phyloP scores from a whole-genome alignment of 1,140 invertebrate genomes.

The Zaprionus camerounensis region DNA sequence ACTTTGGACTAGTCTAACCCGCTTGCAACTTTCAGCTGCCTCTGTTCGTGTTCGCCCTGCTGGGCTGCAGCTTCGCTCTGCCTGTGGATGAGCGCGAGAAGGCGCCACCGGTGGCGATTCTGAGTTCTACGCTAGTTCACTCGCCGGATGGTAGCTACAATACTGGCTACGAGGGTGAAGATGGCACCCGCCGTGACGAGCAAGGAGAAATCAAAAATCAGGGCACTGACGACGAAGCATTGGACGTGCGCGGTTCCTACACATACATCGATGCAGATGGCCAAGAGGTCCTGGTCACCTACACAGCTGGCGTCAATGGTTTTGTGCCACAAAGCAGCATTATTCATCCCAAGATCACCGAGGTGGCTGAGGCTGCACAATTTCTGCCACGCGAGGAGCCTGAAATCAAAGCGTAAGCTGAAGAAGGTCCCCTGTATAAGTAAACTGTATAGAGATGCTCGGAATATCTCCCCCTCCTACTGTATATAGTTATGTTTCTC shows the following conservation, averaged over 20 bases:
- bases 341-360: conserved; percentile 71
- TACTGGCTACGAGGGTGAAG: conserved; percentile 30
- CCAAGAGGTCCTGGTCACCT: conserved; percentile 68
- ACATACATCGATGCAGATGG: conserved; percentile 66
- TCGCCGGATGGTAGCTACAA: conserved; percentile 57
- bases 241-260: conserved; percentile 73
- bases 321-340: conserved; percentile 67
- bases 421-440: background rate
- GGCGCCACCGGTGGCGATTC: conserved; percentile 48
- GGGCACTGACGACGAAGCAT: conserved; percentile 56
- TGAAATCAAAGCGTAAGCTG: conserved; percentile 18
- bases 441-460: background rate
- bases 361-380: conserved; percentile 69
- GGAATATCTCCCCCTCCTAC: background rate
- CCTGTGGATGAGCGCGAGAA: conserved; percentile 27
- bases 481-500: background rate
- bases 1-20: background rate
- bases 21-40: conserved; percentile 53
- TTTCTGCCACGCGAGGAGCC: conserved; percentile 53
- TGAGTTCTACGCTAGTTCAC: conserved; percentile 52
- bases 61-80: conserved; percentile 26
- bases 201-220: conserved; percentile 39
- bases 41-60: conserved; percentile 43
- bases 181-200: conserved; percentile 65
- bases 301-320: conserved; percentile 77